Percentiles rank a stretch among this genome's conserved stretches.
phyloP scores from a whole-genome alignment of 2,113 vertebrate species.

The Paramormyrops kingsleyae region DNA sequence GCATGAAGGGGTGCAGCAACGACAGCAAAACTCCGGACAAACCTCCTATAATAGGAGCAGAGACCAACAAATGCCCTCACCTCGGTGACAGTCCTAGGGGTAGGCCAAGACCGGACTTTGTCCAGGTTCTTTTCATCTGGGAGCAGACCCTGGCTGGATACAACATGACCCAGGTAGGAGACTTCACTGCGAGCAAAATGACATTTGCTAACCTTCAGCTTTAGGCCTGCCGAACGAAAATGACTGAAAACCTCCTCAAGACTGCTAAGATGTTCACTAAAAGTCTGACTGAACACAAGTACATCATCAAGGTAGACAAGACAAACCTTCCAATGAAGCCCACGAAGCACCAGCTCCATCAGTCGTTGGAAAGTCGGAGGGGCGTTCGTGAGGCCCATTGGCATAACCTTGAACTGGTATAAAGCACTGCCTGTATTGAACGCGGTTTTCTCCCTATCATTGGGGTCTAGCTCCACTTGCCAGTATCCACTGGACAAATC shows the following conservation, averaged over 20 bases:
- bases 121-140: slow-evolving; percentile 16
- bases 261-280: slow-evolving; percentile 4
- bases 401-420: slow-evolving; percentile 31
- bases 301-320: slow-evolving; percentile 28
- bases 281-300: background rate
- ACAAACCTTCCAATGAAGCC: slow-evolving; percentile 26
- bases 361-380: slow-evolving; percentile 24
- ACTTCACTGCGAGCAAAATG: background rate
- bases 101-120: background rate
- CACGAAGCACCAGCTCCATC: slow-evolving; percentile 24
- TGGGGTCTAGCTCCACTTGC: slow-evolving; percentile 18
- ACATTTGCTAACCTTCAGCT: slow-evolving; percentile 20
- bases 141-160: background rate
- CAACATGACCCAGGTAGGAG: slow-evolving; percentile 15
- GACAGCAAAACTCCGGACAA: no score
- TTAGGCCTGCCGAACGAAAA: background rate
- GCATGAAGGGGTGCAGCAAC: no score
- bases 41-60: no score
- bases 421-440: slow-evolving; percentile 24
- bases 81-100: no score
- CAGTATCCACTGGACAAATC: slow-evolving; percentile 24
- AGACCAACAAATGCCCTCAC: no score
- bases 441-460: slow-evolving; percentile 25
- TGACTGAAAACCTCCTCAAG: slow-evolving; percentile 14
- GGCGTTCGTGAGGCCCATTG: slow-evolving; percentile 27